Evolutionary conservation across 1,140 invertebrate genomes (phyloP).

Genomic region (Drosophila guanche): DNA sequence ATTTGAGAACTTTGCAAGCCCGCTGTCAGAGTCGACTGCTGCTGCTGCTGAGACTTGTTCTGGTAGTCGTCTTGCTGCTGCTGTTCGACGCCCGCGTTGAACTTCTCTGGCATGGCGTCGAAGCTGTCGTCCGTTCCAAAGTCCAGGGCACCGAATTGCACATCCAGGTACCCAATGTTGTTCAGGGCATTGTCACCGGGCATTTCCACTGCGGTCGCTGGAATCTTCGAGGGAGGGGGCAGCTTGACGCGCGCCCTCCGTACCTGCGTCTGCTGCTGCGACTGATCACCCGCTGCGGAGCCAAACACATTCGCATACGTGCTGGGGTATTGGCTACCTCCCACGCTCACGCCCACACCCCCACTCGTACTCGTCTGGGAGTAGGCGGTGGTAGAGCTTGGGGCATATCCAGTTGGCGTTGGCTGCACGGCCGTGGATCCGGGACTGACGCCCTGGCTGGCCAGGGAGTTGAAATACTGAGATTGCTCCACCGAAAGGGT

Average conservation of each 20-base stretch:
- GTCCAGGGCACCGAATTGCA: constrained; percentile 96
- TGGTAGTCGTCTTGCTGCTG: constrained; percentile 77
- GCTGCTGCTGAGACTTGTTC: constrained; percentile 71
- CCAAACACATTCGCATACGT: constrained; percentile 78
- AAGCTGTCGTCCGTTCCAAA: constrained; percentile 88
- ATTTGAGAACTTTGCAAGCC: constrained; percentile 79
- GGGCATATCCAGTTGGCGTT: constrained; percentile 38
- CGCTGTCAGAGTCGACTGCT: constrained; percentile 66
- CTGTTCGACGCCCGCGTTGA: constrained; percentile 77
- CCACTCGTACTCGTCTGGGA: constrained; percentile 29
- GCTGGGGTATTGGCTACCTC: constrained; percentile 56
- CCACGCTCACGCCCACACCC: constrained; percentile 7
- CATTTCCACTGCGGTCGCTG: constrained; percentile 97
- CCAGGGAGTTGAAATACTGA: constrained; percentile 84
- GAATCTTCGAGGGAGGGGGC: constrained; percentile 97
- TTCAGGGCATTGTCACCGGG: constrained; percentile 90
- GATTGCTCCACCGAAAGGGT: constrained; percentile 83
- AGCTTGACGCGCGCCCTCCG: constrained; percentile 90
- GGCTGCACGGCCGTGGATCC: constrained; percentile 51
- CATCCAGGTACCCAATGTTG: constrained; percentile 92
- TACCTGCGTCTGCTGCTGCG: constrained; percentile 86
- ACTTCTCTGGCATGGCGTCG: constrained; percentile 85
- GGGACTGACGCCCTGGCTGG: constrained; percentile 69
- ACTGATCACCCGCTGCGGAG: constrained; percentile 66
- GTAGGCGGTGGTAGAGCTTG: constrained; percentile 43